Percentiles rank a stretch among this genome's conserved stretches.
Conservation (phyloP, 2,113 vertebrate genomes). For the Lasiurus cinereus region DNA sequence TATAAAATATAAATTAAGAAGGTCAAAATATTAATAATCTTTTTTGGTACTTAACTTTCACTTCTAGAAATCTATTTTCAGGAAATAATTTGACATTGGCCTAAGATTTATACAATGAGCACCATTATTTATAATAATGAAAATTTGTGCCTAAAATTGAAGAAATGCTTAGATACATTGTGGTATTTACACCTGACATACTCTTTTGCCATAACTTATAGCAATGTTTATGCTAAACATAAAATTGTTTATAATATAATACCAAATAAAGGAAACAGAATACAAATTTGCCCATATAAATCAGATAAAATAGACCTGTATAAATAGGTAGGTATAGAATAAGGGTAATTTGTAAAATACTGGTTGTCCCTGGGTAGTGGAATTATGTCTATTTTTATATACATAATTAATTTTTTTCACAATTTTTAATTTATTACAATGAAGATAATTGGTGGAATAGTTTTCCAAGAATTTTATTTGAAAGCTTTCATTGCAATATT, state of each 20-base stretch:
- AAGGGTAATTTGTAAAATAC: neutral
- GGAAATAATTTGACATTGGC: constrained; percentile 32
- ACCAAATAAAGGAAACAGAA: neutral
- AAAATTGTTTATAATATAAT: neutral
- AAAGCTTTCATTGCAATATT: constrained; percentile 14
- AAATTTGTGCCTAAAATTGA: constrained; percentile 23
- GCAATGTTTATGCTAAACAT: neutral
- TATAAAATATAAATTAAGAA: constrained; percentile 31
- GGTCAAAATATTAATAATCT: neutral
- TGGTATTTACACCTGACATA: neutral
- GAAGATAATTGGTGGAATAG: neutral
- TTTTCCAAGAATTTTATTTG: constrained; percentile 14
- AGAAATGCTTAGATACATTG: constrained; percentile 21
- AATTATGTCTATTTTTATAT: constrained; percentile 16
- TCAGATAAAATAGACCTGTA: neutral
- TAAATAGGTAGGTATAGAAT: neutral
- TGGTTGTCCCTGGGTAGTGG: neutral
- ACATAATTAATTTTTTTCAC: neutral
- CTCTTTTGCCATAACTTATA: neutral
- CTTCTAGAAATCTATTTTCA: neutral
- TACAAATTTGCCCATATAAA: neutral
- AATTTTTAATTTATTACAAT: neutral
- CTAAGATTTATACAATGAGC: neutral
- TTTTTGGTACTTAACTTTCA: neutral
- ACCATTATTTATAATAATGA: constrained; percentile 40